phyloP scores from a whole-genome alignment of 2,888 invertebrate genomes.

The Cotesia congregata region DNA sequence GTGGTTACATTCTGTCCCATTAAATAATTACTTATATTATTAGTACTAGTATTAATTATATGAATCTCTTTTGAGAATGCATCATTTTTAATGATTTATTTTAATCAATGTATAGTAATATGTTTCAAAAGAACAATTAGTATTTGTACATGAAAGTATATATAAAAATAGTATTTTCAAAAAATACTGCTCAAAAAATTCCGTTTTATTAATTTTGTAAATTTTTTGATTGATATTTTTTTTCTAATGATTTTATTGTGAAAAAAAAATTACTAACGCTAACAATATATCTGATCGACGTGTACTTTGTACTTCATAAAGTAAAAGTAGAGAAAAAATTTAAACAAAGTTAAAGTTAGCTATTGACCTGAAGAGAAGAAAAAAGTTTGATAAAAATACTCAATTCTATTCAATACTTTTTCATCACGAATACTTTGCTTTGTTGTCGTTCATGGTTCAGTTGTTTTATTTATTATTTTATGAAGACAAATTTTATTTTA shows the following conservation, averaged over 20 bases:
- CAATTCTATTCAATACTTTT: not conserved
- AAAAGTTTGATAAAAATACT: not conserved
- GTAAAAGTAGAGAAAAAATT: not conserved
- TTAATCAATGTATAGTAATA: not conserved
- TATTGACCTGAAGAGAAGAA: not conserved
- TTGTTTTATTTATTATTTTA: not conserved
- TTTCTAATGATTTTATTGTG: not conserved
- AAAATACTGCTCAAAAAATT: slow-evolving; percentile 3
- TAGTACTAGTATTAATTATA: not conserved
- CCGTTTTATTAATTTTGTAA: not conserved
- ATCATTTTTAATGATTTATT: not conserved
- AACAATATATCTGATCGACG: not conserved
- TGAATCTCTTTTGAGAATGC: not conserved
- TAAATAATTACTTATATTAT: not conserved
- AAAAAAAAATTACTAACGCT: not conserved
- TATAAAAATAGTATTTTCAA: not conserved
- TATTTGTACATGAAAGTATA: not conserved
- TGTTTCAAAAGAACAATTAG: not conserved
- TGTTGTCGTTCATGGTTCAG: not conserved
- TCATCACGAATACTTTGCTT: not conserved
- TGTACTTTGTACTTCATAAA: not conserved
- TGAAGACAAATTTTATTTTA: not conserved
- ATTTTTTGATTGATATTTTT: not conserved
- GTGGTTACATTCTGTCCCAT: not conserved
- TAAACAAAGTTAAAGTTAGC: not conserved